phyloP scores from a whole-genome alignment of 1,140 invertebrate genomes.

The Protaetia brevitarsis region DNA sequence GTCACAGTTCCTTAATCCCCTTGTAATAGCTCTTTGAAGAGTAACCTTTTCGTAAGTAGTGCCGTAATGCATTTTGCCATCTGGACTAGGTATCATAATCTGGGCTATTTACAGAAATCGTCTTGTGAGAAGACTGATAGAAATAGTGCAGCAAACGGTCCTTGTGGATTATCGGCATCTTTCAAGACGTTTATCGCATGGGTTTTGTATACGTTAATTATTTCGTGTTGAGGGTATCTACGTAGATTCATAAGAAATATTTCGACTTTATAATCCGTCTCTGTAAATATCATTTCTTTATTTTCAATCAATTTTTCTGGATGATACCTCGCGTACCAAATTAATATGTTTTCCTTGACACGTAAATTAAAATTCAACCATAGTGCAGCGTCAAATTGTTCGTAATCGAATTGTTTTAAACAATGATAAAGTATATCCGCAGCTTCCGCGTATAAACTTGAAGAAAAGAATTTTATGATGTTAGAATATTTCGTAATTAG shows the following conservation, averaged over 20 bases:
- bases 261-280: neutral
- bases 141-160: neutral
- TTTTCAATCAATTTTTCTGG: neutral
- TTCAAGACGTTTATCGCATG: neutral
- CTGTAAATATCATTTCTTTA: neutral
- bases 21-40: neutral
- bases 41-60: neutral
- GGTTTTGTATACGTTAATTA: neutral
- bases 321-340: neutral
- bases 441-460: neutral
- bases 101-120: neutral
- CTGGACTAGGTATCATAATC: neutral
- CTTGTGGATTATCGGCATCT: neutral
- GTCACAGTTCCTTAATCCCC: neutral
- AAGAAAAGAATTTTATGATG: neutral
- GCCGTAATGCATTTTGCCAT: neutral
- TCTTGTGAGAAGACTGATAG: neutral
- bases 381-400: neutral
- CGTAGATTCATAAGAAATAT: neutral
- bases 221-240: neutral
- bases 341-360: neutral
- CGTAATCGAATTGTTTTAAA: neutral
- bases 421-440: neutral
- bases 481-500: neutral
- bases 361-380: neutral